Evolutionary conservation across 2,113 vertebrate genomes (phyloP).

Genomic region (Phasianus colchicus): DNA sequence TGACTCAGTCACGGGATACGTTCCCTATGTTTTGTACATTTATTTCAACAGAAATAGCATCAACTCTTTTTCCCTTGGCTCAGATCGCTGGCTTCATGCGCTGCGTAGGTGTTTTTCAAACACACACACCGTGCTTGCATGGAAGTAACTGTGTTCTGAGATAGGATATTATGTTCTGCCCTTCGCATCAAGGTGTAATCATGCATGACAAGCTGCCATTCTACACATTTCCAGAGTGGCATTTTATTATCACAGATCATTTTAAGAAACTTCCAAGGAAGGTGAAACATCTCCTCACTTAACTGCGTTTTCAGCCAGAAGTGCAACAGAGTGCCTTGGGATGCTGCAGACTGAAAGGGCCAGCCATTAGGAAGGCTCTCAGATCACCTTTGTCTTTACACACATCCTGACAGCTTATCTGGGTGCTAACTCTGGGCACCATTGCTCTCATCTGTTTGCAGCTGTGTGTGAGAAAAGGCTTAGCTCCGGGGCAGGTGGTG

Average conservation of each 20-base stretch:
- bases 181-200: not conserved
- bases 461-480: not conserved
- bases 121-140: not conserved
- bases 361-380: not conserved
- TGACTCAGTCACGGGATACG: not conserved
- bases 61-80: not conserved
- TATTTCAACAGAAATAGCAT: constrained; percentile 7
- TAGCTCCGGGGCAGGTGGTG: not conserved
- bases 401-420: not conserved
- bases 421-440: not conserved
- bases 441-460: not conserved
- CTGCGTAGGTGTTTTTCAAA: constrained; percentile 24
- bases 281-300: not conserved
- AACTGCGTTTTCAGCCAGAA: not conserved
- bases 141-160: constrained; percentile 5
- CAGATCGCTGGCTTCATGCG: not conserved
- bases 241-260: not conserved
- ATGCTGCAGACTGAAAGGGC: not conserved
- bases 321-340: fast-evolving
- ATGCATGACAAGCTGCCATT: not conserved
- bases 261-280: not conserved
- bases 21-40: not conserved
- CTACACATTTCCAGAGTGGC: not conserved
- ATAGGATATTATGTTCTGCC: not conserved
- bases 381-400: not conserved